Evolutionary conservation across 2,888 invertebrate genomes (phyloP), one percentile per base, ranked within the genome.

Genomic region (Tuta absoluta): DNA sequence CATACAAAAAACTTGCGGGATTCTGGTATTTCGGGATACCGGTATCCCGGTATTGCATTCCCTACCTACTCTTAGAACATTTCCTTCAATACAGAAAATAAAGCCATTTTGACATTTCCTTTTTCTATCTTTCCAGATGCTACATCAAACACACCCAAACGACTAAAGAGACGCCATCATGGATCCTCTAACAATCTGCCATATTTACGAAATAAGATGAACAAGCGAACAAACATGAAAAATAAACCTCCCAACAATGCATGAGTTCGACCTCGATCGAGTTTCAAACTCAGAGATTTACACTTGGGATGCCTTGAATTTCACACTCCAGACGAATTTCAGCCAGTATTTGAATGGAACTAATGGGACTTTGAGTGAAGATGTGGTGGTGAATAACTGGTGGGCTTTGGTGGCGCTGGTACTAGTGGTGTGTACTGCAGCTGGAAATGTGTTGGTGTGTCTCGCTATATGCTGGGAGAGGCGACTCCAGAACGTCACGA

Each of bases 401-500:
- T 97, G 96, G 95, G 96, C 96, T 0, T 86, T 97, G 66, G 88
- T 96, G 45, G 95, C 97, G 4, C 85, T 95, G 57, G 89, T 95
- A 33, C 87, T 98, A 65, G 97, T 98, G 12, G 82, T 97, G 57
- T 96, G 95, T 67, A 98, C 98, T 0, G 97, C 97, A 0, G 95
- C 97, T 1, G 98, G 98, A 1, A 99, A 99, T 88, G 96, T 98
- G 51, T 91, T 99, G 66, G 99, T 99, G 59, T 98, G 98, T 78
- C 87, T 98, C 74, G 98, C 99, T 24, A 98, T 99, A 75, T 95
- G 95, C 69, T 95, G 96, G 94, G 98, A 99, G 83, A 94, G 97
- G 65, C 93, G 98, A 17, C 91, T 99, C 67, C 98, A 99, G 88
- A 99, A 98, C 92, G 98, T 98, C 67, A 99, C 98, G 77, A 99